Evolutionary conservation across 1,140 invertebrate genomes (phyloP).

Genomic region (Cotesia glomerata): DNA sequence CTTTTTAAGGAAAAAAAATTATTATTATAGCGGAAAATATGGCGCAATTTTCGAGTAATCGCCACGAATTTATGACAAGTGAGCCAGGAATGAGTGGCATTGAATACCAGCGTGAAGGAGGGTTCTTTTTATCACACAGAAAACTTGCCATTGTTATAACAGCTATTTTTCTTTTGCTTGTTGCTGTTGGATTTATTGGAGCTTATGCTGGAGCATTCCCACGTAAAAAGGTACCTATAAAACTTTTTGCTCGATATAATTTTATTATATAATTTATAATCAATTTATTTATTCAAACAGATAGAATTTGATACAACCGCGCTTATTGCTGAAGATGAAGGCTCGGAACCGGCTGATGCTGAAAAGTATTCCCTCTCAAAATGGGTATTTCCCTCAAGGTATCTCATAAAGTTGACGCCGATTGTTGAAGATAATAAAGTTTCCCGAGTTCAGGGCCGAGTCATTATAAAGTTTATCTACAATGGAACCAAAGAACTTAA

Average conservation of each 20-base stretch:
- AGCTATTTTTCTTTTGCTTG: conserved; percentile 39
- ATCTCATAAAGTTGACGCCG: conserved; percentile 42
- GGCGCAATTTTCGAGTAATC: conserved; percentile 42
- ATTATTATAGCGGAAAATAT: conserved; percentile 45
- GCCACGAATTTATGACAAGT: conserved; percentile 43
- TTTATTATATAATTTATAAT: not conserved
- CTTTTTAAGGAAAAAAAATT: not conserved
- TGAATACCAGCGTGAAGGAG: conserved; percentile 45
- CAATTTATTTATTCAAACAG: conserved; percentile 16
- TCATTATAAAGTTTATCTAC: conserved; percentile 42
- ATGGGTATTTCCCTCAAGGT: conserved; percentile 41
- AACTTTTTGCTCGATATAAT: too few species aligned
- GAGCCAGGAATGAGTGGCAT: conserved; percentile 42
- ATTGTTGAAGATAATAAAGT: conserved; percentile 34
- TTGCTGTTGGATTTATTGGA: conserved; percentile 47
- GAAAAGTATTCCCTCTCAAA: conserved; percentile 36
- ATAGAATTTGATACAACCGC: conserved; percentile 36
- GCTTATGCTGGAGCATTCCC: conserved; percentile 43
- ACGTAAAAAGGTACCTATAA: conserved; percentile 40
- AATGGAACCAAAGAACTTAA: conserved; percentile 30
- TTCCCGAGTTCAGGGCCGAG: conserved; percentile 37
- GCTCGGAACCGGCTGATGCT: conserved; percentile 30
- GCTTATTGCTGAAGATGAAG: conserved; percentile 37
- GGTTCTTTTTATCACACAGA: conserved; percentile 52
- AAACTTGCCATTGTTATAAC: conserved; percentile 43